A percentile compares a stretch with the other conserved stretches of the same genome.
phyloP scores from a whole-genome alignment of 2,888 invertebrate species.

The Hydrotaea diabolus region DNA sequence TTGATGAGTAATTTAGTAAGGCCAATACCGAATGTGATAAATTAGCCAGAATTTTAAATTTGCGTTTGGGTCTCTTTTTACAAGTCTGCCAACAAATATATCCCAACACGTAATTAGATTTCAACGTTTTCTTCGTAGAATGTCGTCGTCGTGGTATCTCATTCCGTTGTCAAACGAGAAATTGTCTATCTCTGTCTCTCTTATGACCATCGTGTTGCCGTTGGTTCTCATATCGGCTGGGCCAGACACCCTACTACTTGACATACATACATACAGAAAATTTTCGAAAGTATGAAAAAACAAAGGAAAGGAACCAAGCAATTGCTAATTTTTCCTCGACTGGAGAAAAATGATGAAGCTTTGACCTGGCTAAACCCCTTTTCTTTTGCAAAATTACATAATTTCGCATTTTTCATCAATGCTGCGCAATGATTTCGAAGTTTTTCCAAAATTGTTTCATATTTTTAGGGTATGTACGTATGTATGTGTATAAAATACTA shows the following conservation, averaged over 20 bases:
- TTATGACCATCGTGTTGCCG: conserved; percentile 37
- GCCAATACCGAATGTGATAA: neutral
- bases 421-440: neutral
- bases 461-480: conserved; percentile 50
- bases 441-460: conserved; percentile 2
- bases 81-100: conserved; percentile 22
- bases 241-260: neutral
- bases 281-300: conserved; percentile 46
- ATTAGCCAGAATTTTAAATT: neutral
- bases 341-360: conserved; percentile 52
- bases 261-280: conserved; percentile 20
- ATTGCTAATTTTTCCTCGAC: conserved; percentile 29
- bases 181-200: conserved; percentile 59
- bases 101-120: conserved; percentile 58
- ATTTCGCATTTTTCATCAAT: conserved; percentile 48
- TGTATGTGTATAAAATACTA: conserved; percentile 55
- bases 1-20: no score
- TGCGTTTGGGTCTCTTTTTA: neutral
- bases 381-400: conserved; percentile 58
- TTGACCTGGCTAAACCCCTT: conserved; percentile 31
- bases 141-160: conserved; percentile 29
- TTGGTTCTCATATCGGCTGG: conserved; percentile 5
- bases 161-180: conserved; percentile 12
- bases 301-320: conserved; percentile 44
- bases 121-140: conserved; percentile 42